phyloP scores from a whole-genome alignment of 2,113 vertebrate species.

The Ovibos moschatus region DNA sequence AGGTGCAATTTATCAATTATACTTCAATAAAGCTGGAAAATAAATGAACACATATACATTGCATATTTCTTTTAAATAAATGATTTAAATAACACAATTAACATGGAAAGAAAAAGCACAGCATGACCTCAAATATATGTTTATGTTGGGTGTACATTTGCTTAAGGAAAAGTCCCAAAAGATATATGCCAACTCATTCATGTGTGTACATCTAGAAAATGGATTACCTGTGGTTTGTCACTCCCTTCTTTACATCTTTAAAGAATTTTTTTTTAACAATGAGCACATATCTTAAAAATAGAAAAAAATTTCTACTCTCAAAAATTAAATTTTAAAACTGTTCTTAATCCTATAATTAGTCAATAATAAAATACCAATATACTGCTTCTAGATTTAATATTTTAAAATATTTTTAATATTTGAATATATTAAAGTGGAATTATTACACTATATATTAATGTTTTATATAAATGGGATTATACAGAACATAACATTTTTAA shows the following conservation, averaged over 20 bases:
- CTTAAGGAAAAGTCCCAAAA: not conserved
- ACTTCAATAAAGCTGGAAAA: not conserved
- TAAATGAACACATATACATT: not conserved
- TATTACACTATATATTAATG: not conserved
- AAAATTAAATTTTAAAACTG: constrained; percentile 24
- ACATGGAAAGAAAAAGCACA: not conserved
- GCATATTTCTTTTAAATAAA: not conserved
- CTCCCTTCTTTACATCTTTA: constrained; percentile 3
- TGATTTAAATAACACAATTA: constrained; percentile 1
- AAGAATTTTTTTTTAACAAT: not conserved
- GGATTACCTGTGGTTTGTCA: not conserved
- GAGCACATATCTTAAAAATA: not conserved
- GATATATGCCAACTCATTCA: not conserved
- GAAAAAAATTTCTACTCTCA: not conserved
- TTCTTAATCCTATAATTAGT: not conserved
- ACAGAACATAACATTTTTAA: not conserved
- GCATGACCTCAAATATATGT: not conserved
- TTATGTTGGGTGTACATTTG: not conserved
- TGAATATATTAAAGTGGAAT: not conserved
- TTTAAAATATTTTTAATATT: not conserved
- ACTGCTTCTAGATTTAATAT: not conserved
- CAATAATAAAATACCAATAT: not conserved
- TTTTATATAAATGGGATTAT: not conserved
- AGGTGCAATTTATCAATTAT: not conserved
- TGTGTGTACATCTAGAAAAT: not conserved